Percentiles rank a stretch among this genome's conserved stretches.
Conservation (phyloP, 1,140 invertebrate species). For the Lordiphosa clarofinis region DNA sequence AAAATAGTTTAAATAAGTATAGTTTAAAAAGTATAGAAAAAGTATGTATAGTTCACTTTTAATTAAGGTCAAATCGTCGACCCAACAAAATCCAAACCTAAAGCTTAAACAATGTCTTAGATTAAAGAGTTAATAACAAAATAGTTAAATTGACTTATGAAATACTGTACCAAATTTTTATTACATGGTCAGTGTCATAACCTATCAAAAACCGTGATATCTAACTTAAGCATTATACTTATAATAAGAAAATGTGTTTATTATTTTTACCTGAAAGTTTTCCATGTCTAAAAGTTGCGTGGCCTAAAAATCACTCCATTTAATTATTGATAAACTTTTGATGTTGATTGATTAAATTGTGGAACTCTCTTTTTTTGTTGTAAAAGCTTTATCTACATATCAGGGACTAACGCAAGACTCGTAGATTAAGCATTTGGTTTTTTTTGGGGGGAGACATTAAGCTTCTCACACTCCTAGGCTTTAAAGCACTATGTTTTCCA, state of each 20-base stretch:
- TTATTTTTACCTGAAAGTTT: constrained; percentile 52
- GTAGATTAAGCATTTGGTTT: constrained; percentile 7
- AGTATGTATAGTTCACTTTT: no score
- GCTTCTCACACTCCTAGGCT: constrained; percentile 3
- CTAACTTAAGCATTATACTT: constrained; percentile 15
- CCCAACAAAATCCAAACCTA: no score
- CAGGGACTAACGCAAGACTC: constrained; percentile 8
- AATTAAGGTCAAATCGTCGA: no score
- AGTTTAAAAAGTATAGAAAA: no score
- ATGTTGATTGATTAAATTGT: constrained; percentile 16
- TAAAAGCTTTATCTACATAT: constrained; percentile 8
- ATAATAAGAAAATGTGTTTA: neutral
- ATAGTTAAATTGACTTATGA: no score
- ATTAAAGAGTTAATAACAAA: constrained; percentile 15
- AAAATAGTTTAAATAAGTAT: no score
- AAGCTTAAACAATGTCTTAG: constrained; percentile 10
- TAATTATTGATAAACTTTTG: constrained; percentile 17
- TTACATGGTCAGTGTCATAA: no score
- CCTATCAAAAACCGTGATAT: no score
- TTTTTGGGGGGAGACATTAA: no score
- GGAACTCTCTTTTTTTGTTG: constrained; percentile 6
- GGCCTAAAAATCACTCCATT: constrained; percentile 56
- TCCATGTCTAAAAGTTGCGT: constrained; percentile 61
- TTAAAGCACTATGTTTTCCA: neutral
- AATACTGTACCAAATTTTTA: no score